phyloP scores from a whole-genome alignment of 2,113 vertebrate species.

The Brienomyrus longianalis region DNA sequence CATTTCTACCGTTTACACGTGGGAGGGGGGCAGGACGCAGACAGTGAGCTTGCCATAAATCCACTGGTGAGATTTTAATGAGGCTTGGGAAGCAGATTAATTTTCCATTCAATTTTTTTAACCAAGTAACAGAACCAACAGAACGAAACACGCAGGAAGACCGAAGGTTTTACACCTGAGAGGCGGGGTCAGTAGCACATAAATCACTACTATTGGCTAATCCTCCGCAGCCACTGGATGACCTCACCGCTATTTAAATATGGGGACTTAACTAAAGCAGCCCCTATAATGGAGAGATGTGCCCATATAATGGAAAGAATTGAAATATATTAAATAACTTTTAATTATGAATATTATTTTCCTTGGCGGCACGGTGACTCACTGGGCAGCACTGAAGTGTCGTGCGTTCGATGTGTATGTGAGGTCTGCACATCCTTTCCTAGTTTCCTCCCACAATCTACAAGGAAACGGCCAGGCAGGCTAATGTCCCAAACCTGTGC shows the following conservation, averaged over 20 bases:
- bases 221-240: background rate
- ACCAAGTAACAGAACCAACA: background rate
- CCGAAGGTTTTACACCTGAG: background rate
- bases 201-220: background rate
- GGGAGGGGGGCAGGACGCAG: background rate
- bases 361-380: background rate
- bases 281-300: background rate
- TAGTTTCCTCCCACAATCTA: background rate
- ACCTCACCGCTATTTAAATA: background rate
- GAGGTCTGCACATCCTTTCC: background rate
- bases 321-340: background rate
- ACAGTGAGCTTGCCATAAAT: background rate
- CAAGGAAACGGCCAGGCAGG: background rate
- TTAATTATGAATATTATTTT: background rate
- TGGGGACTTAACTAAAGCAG: background rate
- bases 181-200: background rate
- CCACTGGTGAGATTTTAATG: background rate
- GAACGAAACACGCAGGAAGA: background rate
- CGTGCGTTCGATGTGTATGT: background rate
- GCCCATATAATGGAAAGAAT: background rate
- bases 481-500: background rate
- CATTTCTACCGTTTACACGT: background rate
- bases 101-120: background rate
- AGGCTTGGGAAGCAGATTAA: constrained; percentile 5
- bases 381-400: background rate